A percentile compares a stretch with the other conserved stretches of the same genome.
Evolutionary conservation across 2,113 vertebrate species (phyloP).

Genomic region (Nicator chloris): DNA sequence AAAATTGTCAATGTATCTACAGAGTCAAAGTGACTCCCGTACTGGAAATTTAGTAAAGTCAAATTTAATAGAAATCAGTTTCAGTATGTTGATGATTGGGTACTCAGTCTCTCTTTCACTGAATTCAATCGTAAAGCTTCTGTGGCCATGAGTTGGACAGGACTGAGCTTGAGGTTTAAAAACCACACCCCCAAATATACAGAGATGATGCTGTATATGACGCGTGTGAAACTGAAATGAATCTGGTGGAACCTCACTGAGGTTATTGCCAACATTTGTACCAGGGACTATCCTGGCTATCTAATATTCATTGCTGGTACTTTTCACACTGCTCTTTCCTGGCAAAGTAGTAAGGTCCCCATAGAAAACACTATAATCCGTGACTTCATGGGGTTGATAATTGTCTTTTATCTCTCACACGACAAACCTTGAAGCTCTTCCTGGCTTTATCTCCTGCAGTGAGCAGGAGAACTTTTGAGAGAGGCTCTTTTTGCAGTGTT

Average conservation of each 20-base stretch:
- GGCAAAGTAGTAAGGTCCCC: background rate
- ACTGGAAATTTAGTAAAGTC: background rate
- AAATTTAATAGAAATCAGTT: background rate
- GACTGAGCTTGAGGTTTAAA: background rate
- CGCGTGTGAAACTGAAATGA: background rate
- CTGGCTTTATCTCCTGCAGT: background rate
- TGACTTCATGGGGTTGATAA: background rate
- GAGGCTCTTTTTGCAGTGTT: background rate
- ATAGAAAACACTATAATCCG: background rate
- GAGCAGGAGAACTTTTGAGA: background rate
- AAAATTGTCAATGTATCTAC: background rate
- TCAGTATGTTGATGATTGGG: background rate
- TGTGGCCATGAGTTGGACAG: background rate
- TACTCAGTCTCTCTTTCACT: background rate
- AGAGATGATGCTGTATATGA: background rate
- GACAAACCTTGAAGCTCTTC: background rate
- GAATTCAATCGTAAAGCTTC: background rate
- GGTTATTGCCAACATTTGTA: background rate
- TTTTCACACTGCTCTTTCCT: background rate
- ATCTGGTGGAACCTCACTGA: background rate
- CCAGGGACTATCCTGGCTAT: background rate
- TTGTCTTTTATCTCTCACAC: background rate
- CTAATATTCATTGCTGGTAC: background rate
- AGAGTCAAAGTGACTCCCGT: fast-evolving
- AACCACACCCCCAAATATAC: background rate